Conservation (phyloP, 2,113 vertebrate species). For the Muscicapa adusta region DNA sequence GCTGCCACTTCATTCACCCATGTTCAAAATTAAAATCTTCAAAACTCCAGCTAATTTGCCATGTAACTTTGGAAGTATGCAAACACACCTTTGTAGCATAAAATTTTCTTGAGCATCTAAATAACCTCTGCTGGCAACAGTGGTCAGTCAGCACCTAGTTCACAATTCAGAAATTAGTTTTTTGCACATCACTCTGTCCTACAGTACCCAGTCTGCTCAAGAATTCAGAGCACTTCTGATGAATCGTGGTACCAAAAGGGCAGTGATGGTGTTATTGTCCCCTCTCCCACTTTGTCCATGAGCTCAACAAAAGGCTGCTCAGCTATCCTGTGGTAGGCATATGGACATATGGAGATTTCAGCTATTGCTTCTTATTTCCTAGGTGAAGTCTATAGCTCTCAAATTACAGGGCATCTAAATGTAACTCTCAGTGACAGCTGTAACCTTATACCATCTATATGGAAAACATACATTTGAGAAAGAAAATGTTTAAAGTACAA, state of each 20-base stretch:
- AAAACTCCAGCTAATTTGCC: neutral
- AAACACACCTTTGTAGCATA: neutral
- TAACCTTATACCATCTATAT: neutral
- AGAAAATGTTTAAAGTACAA: neutral
- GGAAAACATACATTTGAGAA: neutral
- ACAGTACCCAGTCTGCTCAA: neutral
- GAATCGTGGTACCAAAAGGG: neutral
- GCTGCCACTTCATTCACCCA: neutral
- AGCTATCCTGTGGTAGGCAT: neutral
- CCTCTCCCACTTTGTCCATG: neutral
- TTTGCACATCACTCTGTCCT: neutral
- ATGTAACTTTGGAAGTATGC: neutral
- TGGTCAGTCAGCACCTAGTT: neutral
- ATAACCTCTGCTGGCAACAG: neutral
- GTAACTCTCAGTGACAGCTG: neutral
- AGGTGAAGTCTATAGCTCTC: neutral
- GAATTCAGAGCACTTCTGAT: neutral
- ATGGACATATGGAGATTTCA: neutral
- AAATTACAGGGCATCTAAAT: neutral
- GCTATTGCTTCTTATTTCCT: neutral
- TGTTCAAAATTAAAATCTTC: neutral
- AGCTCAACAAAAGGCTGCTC: neutral
- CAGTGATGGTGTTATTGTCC: neutral
- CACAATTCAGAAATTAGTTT: neutral
- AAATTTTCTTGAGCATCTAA: neutral